Percentiles rank a stretch among this genome's conserved stretches.
Evolutionary conservation across 2,888 invertebrate species (phyloP).

Genomic region (Drosophila yooni): DNA sequence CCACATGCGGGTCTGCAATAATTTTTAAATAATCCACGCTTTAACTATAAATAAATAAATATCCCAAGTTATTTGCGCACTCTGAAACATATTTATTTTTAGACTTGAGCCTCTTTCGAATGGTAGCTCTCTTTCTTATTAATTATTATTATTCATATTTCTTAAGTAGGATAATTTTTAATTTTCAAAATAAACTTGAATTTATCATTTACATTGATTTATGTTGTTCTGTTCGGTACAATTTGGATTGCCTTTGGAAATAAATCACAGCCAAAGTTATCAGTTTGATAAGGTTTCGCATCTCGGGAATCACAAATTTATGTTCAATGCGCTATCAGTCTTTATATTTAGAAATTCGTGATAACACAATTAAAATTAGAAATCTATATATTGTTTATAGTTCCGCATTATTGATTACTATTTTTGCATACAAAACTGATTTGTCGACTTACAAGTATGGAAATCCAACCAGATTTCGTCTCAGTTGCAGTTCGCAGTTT

Average conservation of each 20-base stretch:
- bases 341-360: neutral
- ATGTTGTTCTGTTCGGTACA: neutral
- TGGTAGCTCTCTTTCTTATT: neutral
- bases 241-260: neutral
- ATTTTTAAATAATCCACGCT: neutral
- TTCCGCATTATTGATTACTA: neutral
- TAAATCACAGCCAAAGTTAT: neutral
- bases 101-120: neutral
- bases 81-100: neutral
- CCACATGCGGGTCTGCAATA: neutral
- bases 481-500: constrained; percentile 30
- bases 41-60: neutral
- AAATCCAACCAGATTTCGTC: neutral
- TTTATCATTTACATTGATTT: neutral
- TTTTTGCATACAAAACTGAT: neutral
- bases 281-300: neutral
- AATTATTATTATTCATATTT: neutral
- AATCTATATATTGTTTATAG: neutral
- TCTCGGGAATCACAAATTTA: neutral
- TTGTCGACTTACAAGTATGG: neutral
- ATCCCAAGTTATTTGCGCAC: neutral
- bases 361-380: neutral
- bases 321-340: neutral
- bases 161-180: no score
- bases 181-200: neutral